Conservation (phyloP, 2,888 invertebrate genomes). For the Anoplius nigerrimus region DNA sequence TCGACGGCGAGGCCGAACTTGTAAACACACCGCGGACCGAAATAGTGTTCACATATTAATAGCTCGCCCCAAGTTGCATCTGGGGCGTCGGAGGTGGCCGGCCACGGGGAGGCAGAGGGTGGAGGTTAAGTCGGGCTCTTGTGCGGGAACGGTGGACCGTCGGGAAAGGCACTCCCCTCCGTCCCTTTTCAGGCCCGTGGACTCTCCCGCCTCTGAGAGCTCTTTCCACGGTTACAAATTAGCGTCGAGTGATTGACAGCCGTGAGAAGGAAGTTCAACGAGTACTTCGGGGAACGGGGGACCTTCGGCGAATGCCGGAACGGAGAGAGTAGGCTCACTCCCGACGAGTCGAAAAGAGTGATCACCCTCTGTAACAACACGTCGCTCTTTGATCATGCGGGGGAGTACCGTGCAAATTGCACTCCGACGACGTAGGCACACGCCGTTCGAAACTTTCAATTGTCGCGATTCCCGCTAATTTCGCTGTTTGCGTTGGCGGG, state of each 20-base stretch:
- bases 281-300: constrained; percentile 5
- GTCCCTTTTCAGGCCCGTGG: not conserved
- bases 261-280: constrained; percentile 21
- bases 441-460: too few relatives aligned
- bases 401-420: too few relatives aligned
- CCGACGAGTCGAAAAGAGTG: too few relatives aligned
- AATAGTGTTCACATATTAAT: constrained; percentile 65
- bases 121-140: not conserved
- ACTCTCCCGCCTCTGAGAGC: constrained; percentile 9
- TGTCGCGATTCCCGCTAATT: too few relatives aligned
- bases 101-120: constrained; percentile 21
- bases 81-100: constrained; percentile 25
- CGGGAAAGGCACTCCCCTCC: not conserved
- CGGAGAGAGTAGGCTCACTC: too few relatives aligned
- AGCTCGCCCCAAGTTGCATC: constrained; percentile 54
- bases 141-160: not conserved
- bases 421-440: too few relatives aligned
- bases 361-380: too few relatives aligned
- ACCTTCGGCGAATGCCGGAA: too few relatives aligned
- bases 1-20: constrained; percentile 44
- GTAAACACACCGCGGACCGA: constrained; percentile 61
- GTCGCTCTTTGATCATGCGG: too few relatives aligned
- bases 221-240: constrained; percentile 35
- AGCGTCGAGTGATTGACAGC: constrained; percentile 37
- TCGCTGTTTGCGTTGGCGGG: too few relatives aligned